These are phyloP conservation scores for Ditylenchus dipsaci DNA, from an alignment of 1,140 invertebrate genomes.

Conservation along the genomic window DNA sequence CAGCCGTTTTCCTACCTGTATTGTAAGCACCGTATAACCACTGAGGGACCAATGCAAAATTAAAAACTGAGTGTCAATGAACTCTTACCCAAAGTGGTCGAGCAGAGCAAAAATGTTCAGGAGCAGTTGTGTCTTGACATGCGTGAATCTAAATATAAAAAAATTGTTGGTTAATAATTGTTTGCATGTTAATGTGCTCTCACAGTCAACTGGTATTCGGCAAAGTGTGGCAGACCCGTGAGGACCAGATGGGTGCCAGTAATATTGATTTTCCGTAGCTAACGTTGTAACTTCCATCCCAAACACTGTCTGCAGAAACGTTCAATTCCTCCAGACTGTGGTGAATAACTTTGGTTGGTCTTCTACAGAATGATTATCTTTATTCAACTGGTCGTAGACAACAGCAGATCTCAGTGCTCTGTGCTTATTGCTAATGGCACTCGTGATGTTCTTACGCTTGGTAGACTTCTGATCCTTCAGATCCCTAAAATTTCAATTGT, in stretches of 20 bases:
- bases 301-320: constrained; percentile 15
- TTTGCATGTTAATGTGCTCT: not conserved
- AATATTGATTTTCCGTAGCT: constrained; percentile 40
- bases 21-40: no score
- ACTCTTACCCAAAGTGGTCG: constrained; percentile 22
- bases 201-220: constrained; percentile 60
- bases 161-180: not conserved
- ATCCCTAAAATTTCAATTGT: no score
- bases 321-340: constrained; percentile 26
- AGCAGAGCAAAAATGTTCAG: constrained; percentile 36
- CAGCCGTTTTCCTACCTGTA: no score
- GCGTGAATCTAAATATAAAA: constrained; percentile 33
- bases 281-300: constrained; percentile 14
- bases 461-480: no score
- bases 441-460: no score
- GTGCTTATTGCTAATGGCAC: not conserved
- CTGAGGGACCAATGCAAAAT: no score
- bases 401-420: not conserved
- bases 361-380: constrained; percentile 58
- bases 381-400: not conserved
- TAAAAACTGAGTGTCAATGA: no score
- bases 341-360: constrained; percentile 5
- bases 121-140: constrained; percentile 38
- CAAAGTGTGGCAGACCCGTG: constrained; percentile 61
- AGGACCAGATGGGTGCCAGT: constrained; percentile 42